phyloP scores from a whole-genome alignment of 2,797 vertebrate species.

The Oreochromis mossambicus region DNA sequence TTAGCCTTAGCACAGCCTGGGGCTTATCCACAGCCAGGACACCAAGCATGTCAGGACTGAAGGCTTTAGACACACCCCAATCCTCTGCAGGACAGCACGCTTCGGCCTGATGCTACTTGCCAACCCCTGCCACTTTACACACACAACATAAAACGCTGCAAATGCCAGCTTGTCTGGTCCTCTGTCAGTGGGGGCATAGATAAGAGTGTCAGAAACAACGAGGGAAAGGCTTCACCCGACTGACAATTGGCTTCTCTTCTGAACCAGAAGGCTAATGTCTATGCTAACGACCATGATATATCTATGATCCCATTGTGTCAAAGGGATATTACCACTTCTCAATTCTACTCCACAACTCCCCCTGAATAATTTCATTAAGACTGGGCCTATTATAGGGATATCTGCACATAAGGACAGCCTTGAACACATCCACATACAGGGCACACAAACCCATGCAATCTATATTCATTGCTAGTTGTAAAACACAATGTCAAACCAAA shows the following conservation, averaged over 20 bases:
- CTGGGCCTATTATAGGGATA: constrained; percentile 63
- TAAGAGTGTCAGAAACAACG: constrained; percentile 16
- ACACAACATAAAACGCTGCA: not conserved
- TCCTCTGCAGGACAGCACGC: constrained; percentile 33
- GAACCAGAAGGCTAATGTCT: constrained; percentile 66
- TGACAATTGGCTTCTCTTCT: constrained; percentile 32
- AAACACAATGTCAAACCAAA: constrained; percentile 5
- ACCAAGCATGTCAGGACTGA: constrained; percentile 40
- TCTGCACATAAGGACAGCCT: constrained; percentile 14
- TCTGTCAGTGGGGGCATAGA: not conserved
- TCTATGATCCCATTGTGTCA: constrained; percentile 77
- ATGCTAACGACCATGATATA: constrained; percentile 69
- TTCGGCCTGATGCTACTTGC: constrained; percentile 10
- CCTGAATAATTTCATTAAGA: constrained; percentile 64
- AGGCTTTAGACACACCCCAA: constrained; percentile 38
- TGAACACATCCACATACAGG: constrained; percentile 16
- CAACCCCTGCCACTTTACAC: not conserved
- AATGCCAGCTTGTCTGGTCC: not conserved
- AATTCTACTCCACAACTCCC: constrained; percentile 36
- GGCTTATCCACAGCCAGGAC: constrained; percentile 53
- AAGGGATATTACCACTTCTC: constrained; percentile 59
- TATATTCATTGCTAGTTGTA: not conserved
- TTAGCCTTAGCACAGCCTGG: constrained; percentile 61
- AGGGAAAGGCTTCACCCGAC: constrained; percentile 42
- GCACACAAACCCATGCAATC: not conserved